A percentile compares a stretch with the other conserved stretches of the same genome.
These are phyloP conservation scores for Pandemis cinnamomeana DNA, from an alignment of 2,888 invertebrate genomes.

Conservation along the genomic window DNA sequence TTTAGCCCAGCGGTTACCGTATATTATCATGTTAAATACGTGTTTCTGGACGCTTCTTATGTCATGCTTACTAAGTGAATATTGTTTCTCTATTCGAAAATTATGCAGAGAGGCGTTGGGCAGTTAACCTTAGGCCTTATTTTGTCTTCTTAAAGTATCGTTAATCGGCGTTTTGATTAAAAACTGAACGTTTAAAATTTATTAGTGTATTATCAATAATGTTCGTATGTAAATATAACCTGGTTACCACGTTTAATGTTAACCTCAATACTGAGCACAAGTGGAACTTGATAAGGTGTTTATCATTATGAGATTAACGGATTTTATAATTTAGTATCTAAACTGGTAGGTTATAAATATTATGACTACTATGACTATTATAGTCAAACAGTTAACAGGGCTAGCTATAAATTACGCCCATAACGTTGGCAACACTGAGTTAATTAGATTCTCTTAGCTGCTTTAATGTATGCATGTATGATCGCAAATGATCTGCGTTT, in stretches of 20 bases:
- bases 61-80: slow-evolving; percentile 11
- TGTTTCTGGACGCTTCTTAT: slow-evolving; percentile 11
- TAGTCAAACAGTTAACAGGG: not conserved
- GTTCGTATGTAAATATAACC: slow-evolving; percentile 19
- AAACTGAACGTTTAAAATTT: slow-evolving; percentile 6
- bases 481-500: not conserved
- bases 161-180: slow-evolving; percentile 7
- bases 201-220: slow-evolving; percentile 16
- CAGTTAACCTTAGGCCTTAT: slow-evolving; percentile 7
- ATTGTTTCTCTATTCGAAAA: slow-evolving; percentile 22
- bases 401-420: not conserved
- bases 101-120: slow-evolving; percentile 12
- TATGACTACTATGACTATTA: slow-evolving; percentile 1
- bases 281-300: slow-evolving; percentile 16
- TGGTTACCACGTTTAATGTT: slow-evolving; percentile 25
- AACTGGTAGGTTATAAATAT: slow-evolving; percentile 9
- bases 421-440: not conserved
- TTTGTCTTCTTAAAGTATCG: not conserved
- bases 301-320: slow-evolving; percentile 14
- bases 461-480: not conserved
- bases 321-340: slow-evolving; percentile 4
- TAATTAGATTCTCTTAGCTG: not conserved
- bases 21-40: slow-evolving; percentile 36
- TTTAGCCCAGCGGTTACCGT: slow-evolving; percentile 23
- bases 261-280: slow-evolving; percentile 13